Evolutionary conservation across 92 coral and sea anemone genomes (phyloP).

Genomic region (Diadumene lineata): DNA sequence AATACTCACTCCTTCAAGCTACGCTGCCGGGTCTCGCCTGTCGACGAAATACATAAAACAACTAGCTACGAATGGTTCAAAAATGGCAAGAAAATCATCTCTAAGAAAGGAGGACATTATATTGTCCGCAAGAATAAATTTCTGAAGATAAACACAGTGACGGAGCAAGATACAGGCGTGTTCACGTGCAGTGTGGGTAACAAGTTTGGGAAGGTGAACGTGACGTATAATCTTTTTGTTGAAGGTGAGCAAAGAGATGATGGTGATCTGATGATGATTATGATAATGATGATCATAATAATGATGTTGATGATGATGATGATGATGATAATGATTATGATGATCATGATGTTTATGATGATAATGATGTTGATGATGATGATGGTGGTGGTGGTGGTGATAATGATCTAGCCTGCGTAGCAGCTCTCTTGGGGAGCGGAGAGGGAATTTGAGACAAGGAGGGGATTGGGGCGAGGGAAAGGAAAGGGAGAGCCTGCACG

Average conservation of each 20-base stretch:
- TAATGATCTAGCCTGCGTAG: no score
- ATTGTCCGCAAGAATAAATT: constrained; percentile 19
- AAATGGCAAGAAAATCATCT: constrained; percentile 15
- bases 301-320: not conserved
- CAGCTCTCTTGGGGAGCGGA: no score
- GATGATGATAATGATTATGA: not conserved
- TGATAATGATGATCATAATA: not conserved
- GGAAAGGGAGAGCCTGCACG: no score
- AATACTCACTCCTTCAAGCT: not conserved
- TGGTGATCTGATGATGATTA: no score
- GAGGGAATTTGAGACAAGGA: no score
- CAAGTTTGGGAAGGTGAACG: constrained; percentile 25
- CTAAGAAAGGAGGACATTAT: constrained; percentile 4
- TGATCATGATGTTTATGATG: not conserved
- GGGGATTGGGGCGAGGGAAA: no score
- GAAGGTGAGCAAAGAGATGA: constrained; percentile 20
- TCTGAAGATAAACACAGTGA: constrained; percentile 46
- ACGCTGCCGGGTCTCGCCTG: constrained; percentile 2
- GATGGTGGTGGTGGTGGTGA: not conserved
- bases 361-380: not conserved
- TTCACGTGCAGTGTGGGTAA: constrained; percentile 41
- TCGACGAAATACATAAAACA: not conserved
- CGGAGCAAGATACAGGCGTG: constrained; percentile 38
- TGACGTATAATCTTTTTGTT: constrained; percentile 35
- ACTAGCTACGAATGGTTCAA: constrained; percentile 49